These are phyloP conservation scores for Cyphomyrus discorhynchus DNA, from an alignment of 2,113 vertebrate species.

Conservation along the genomic window DNA sequence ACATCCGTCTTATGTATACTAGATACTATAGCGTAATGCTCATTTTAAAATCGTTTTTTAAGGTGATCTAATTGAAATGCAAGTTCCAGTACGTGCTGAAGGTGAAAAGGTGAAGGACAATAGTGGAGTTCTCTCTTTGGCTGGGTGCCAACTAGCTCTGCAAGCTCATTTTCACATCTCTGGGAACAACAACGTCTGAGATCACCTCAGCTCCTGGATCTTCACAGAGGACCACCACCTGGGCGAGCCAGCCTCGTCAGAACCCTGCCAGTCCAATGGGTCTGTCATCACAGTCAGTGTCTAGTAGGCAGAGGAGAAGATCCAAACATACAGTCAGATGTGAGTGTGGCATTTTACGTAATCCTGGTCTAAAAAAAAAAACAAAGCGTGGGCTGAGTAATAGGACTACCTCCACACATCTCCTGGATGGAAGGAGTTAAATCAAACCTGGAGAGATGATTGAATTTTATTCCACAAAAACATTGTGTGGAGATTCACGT, in stretches of 20 bases:
- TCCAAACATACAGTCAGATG: not conserved
- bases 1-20: not conserved
- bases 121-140: conserved; percentile 50
- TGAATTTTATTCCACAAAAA: not conserved
- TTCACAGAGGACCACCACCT: conserved; percentile 36
- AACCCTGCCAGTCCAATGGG: conserved; percentile 58
- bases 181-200: not conserved
- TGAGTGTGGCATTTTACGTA: not conserved
- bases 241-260: conserved; percentile 59
- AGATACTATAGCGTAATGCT: not conserved
- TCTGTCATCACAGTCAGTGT: conserved; percentile 57
- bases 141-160: conserved; percentile 53
- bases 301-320: conserved; percentile 41
- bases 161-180: conserved; percentile 6
- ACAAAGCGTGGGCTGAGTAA: not conserved
- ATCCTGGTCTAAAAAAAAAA: not conserved
- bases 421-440: not conserved
- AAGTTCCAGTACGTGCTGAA: conserved; percentile 41
- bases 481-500: not conserved
- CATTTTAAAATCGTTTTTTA: conserved; percentile 42
- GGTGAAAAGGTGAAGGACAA: conserved; percentile 58
- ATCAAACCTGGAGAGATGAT: not conserved
- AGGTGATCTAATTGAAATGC: conserved; percentile 55
- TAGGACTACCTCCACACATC: not conserved
- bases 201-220: conserved; percentile 19